These are phyloP conservation scores for Barnardius zonarius DNA, from an alignment of 2,113 vertebrate species.

Conservation along the genomic window DNA sequence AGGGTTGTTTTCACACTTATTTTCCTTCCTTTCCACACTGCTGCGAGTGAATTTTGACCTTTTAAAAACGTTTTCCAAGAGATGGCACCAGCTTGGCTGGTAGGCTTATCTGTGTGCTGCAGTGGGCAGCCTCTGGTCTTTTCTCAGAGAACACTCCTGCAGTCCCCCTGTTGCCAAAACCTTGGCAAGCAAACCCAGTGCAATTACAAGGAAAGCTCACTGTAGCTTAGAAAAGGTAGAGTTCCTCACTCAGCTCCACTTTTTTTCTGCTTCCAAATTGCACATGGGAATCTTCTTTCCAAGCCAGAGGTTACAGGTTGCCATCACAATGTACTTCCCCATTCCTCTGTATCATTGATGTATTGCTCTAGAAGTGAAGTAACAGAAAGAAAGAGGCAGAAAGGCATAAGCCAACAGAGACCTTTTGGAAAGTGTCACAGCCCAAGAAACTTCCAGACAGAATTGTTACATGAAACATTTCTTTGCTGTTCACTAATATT, in stretches of 20 bases:
- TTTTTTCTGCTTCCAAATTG: neutral
- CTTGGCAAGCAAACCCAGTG: neutral
- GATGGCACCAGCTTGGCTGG: neutral
- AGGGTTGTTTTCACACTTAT: neutral
- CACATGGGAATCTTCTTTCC: neutral
- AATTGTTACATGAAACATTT: neutral
- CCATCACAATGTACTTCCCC: neutral
- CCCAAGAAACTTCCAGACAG: neutral
- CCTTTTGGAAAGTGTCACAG: neutral
- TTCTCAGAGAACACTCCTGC: neutral
- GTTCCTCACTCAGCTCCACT: neutral
- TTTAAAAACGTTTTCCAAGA: neutral
- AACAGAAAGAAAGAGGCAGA: neutral
- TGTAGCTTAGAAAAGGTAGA: slow-evolving; percentile 11
- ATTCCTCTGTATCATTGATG: neutral
- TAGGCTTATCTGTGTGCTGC: neutral
- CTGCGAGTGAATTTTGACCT: neutral
- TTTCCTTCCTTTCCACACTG: neutral
- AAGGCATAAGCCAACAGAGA: neutral
- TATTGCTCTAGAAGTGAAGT: neutral
- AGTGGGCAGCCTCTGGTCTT: neutral
- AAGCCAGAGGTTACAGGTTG: neutral
- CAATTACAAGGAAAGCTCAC: neutral
- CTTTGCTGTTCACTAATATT: neutral
- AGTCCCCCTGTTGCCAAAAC: neutral